Percentiles rank a stretch among this genome's conserved stretches.
These are phyloP conservation scores for Diorhabda sublineata DNA, from an alignment of 1,140 invertebrate species.

Conservation along the genomic window DNA sequence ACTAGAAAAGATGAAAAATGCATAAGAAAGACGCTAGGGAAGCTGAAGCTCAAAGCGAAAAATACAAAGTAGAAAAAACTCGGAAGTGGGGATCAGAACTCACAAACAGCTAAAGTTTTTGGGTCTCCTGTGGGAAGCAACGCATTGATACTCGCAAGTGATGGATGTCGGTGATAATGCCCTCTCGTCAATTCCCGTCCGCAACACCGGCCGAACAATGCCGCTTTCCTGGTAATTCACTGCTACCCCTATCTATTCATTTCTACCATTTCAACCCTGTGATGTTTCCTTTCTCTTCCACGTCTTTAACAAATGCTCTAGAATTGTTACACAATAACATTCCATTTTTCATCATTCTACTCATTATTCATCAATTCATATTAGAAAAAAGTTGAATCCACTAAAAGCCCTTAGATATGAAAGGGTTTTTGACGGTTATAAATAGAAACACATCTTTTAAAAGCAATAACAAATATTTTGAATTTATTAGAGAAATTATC, in stretches of 20 bases:
- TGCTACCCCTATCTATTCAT: conserved; percentile 46
- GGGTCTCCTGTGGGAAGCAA: conserved; percentile 47
- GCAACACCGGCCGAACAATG: conserved; percentile 46
- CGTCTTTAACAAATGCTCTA: conserved; percentile 43
- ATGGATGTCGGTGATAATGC: conserved; percentile 49
- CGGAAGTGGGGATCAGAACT: conserved; percentile 38
- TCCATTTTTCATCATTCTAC: conserved; percentile 35
- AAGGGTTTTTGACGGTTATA: neutral
- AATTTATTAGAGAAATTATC: neutral
- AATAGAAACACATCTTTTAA: neutral
- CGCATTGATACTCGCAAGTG: conserved; percentile 48
- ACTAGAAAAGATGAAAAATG: conserved; percentile 48
- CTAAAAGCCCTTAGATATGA: neutral
- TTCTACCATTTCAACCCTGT: conserved; percentile 26
- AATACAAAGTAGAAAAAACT: conserved; percentile 43
- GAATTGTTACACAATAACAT: conserved; percentile 42
- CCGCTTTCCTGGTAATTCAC: conserved; percentile 44
- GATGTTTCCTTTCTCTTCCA: conserved; percentile 26
- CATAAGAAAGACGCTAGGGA: conserved; percentile 34
- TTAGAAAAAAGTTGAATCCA: conserved; percentile 11
- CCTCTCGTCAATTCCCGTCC: conserved; percentile 49
- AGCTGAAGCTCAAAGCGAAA: conserved; percentile 32
- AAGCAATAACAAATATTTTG: conserved; percentile 1
- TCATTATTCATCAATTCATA: conserved; percentile 33
- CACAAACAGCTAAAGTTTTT: conserved; percentile 44